Evolutionary conservation across 2,113 vertebrate species (phyloP).

Genomic region (Sapayoa aenigma): DNA sequence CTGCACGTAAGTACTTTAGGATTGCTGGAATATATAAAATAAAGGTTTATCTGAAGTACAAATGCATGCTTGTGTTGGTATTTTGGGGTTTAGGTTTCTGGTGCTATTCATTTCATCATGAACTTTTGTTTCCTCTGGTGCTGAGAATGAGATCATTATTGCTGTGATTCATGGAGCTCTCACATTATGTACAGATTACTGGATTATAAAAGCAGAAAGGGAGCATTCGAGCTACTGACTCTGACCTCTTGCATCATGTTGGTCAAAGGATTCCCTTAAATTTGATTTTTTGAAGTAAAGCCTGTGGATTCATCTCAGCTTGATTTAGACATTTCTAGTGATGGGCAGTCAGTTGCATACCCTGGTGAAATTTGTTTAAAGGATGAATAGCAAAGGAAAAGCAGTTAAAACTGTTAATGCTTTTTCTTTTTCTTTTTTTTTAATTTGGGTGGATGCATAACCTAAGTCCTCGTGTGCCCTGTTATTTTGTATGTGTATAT

Average conservation of each 20-base stretch:
- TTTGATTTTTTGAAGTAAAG: not conserved
- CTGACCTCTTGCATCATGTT: slow-evolving; percentile 1
- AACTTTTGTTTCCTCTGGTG: slow-evolving; percentile 48
- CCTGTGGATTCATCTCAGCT: not conserved
- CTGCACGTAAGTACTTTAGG: not conserved
- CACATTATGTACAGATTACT: slow-evolving; percentile 19
- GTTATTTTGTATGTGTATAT: not conserved
- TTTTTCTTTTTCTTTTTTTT: not conserved
- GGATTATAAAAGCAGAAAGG: slow-evolving; percentile 19
- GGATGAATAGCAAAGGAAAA: not conserved
- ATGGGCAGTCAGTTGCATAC: not conserved
- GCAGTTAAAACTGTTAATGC: not conserved
- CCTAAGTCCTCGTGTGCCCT: not conserved
- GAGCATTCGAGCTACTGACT: not conserved
- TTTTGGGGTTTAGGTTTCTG: slow-evolving; percentile 14
- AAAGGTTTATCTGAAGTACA: slow-evolving; percentile 17
- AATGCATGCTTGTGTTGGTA: slow-evolving; percentile 39
- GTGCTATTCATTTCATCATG: slow-evolving; percentile 18
- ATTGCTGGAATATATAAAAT: slow-evolving; percentile 23
- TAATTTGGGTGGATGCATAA: not conserved
- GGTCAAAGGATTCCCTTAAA: not conserved
- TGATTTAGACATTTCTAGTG: not conserved
- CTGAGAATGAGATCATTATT: slow-evolving; percentile 57
- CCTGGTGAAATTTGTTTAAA: not conserved
- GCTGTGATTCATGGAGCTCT: slow-evolving; percentile 36